Conservation (phyloP, 2,888 invertebrate species). For the Capitulum mitella region DNA sequence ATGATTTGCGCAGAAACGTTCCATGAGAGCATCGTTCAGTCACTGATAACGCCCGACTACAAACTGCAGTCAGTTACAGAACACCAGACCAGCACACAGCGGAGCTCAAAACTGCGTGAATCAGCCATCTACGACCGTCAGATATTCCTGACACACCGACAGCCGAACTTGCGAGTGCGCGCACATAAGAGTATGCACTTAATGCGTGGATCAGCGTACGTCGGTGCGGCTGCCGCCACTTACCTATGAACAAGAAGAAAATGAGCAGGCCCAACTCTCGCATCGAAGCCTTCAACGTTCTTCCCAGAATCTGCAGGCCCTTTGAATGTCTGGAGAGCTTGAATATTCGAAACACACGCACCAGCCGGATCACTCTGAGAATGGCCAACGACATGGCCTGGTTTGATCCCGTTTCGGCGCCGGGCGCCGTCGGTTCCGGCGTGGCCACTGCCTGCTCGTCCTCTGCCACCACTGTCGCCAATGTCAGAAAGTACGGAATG, state of each 20-base stretch:
- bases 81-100: too few relatives aligned
- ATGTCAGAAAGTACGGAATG: constrained; percentile 99
- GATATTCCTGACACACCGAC: too few relatives aligned
- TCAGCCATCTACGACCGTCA: too few relatives aligned
- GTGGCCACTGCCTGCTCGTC: constrained; percentile 47
- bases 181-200: too few relatives aligned
- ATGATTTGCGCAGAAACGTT: too few relatives aligned
- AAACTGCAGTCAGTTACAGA: too few relatives aligned
- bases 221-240: constrained; percentile 54
- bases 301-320: constrained; percentile 96
- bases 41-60: too few relatives aligned
- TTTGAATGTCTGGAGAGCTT: constrained; percentile 99
- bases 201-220: too few relatives aligned
- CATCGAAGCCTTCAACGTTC: constrained; percentile 98
- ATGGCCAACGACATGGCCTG: constrained; percentile 98
- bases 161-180: too few relatives aligned
- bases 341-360: constrained; percentile 99
- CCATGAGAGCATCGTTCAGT: too few relatives aligned
- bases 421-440: constrained; percentile 42
- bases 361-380: constrained; percentile 95
- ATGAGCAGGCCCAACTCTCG: constrained; percentile 97
- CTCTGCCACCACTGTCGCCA: constrained; percentile 97
- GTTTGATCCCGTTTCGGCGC: constrained; percentile 74
- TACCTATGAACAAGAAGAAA: constrained; percentile 99
- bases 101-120: too few relatives aligned